Evolutionary conservation across 2,113 vertebrate genomes (phyloP).

Genomic region (Sapajus apella): DNA sequence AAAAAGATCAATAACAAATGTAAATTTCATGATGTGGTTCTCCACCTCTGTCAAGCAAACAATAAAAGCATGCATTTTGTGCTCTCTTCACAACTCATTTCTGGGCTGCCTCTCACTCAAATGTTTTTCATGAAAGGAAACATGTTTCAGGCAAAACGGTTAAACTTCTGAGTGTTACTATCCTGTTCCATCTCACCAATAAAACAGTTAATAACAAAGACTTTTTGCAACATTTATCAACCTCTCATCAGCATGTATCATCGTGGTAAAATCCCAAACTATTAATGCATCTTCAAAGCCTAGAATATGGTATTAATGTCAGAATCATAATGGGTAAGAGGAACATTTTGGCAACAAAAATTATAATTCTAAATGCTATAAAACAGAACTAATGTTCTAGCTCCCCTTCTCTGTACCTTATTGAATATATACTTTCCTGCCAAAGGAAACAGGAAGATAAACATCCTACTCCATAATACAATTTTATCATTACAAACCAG

Average conservation of each 20-base stretch:
- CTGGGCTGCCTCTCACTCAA: not conserved
- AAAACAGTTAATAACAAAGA: constrained; percentile 14
- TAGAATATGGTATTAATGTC: constrained; percentile 6
- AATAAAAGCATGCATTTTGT: not conserved
- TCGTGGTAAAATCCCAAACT: constrained; percentile 32
- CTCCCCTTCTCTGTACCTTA: not conserved
- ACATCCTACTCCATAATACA: not conserved
- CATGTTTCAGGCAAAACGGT: not conserved
- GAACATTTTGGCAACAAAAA: constrained; percentile 29
- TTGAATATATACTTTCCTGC: not conserved
- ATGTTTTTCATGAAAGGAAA: constrained; percentile 26
- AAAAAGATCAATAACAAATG: not conserved
- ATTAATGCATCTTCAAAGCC: constrained; percentile 53
- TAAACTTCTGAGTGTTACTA: not conserved
- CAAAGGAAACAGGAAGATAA: constrained; percentile 42
- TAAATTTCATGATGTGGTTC: not conserved
- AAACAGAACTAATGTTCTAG: constrained; percentile 34
- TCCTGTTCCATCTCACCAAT: not conserved
- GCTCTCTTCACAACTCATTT: not conserved
- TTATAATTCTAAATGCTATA: constrained; percentile 29
- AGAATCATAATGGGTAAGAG: constrained; percentile 44
- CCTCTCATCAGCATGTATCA: constrained; percentile 16
- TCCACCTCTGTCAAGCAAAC: not conserved
- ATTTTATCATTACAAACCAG: constrained; percentile 17
- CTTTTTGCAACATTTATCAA: constrained; percentile 31